These are phyloP conservation scores for Neodiprion fabricii DNA, from an alignment of 1,140 invertebrate genomes.

Conservation along the genomic window DNA sequence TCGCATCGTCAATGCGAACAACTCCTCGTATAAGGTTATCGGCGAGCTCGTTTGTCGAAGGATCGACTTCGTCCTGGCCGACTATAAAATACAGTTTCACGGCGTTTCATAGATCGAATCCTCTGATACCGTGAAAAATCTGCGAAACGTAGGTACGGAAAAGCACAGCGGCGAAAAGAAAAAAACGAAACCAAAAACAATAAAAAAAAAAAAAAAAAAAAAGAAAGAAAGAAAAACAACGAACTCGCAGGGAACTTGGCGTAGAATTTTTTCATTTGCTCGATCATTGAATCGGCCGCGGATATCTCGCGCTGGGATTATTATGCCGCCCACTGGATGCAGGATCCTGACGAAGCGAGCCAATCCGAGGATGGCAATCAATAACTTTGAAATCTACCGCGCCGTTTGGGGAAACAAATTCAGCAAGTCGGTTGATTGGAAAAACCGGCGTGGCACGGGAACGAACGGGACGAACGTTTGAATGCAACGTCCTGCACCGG, in stretches of 20 bases:
- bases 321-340: conserved; percentile 48
- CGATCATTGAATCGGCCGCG: neutral
- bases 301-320: conserved; percentile 46
- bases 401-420: conserved; percentile 61
- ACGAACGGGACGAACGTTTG: conserved; percentile 29
- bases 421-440: conserved; percentile 63
- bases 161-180: neutral
- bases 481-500: conserved; percentile 30
- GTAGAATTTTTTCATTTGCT: conserved; percentile 4
- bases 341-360: conserved; percentile 35
- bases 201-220: neutral
- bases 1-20: conserved; percentile 6
- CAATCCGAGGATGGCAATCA: conserved; percentile 49
- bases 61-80: neutral
- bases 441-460: conserved; percentile 41
- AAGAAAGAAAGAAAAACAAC: neutral
- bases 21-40: conserved; percentile 6
- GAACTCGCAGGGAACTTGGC: neutral
- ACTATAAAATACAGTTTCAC: neutral
- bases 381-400: conserved; percentile 57
- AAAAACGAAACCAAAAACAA: neutral
- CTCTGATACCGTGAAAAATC: too few species aligned
- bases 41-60: neutral
- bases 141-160: too few species aligned
- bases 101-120: neutral